Base-by-base conservation (phyloP, 2,888 invertebrate genomes). In the Tethea ocularis region DNA sequence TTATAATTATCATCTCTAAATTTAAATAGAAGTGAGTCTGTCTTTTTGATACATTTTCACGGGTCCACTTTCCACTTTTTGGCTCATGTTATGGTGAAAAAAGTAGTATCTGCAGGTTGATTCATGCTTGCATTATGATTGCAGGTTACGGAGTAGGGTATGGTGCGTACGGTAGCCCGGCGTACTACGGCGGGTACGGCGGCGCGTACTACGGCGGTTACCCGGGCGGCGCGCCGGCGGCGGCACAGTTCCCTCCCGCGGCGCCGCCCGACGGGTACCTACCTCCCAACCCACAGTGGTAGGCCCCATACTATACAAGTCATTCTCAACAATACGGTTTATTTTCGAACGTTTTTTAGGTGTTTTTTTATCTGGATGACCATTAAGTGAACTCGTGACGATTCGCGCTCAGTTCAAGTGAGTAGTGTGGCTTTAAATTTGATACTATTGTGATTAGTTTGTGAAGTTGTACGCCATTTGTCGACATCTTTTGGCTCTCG, bases 101-200 rank as follows among this genome's bases (percentile, higher is more conserved):
- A 8, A 8, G 29, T 5, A 29, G 29, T 1, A 29, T 29, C 7
- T 13, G 7, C 13, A 13, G 3, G 13, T 24, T 2, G 41, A 17
- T n/a, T 6, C n/a, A 46, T 20, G 17, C 0, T 2, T 46, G 1
- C n/a, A 15, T 17, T 2, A 10, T 20, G 46, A 20, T 41, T 20
- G 46, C 74, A 92, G 93, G 90, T 64, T 93, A 92, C 72, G 86
- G 87, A 0, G 86, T 91, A 86, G 88, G 89, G 1, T 93, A 91
- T 69, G 87, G 89, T 13, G 87, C 81, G 57, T 92, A 89, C 68
- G 85, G 89, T 6, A 91, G 88, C 71, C 87, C 93, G 36, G 87
- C 93, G 46, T 94, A 94, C 74, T 94, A 94, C 82, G 94, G 93
- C 23, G 94, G 92, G 53, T 94, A 94, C 80, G 91, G 93, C 15